Evolutionary conservation across 2,888 invertebrate species (phyloP), one percentile per base, ranked within the genome.

Genomic region (Philereme vetulata): DNA sequence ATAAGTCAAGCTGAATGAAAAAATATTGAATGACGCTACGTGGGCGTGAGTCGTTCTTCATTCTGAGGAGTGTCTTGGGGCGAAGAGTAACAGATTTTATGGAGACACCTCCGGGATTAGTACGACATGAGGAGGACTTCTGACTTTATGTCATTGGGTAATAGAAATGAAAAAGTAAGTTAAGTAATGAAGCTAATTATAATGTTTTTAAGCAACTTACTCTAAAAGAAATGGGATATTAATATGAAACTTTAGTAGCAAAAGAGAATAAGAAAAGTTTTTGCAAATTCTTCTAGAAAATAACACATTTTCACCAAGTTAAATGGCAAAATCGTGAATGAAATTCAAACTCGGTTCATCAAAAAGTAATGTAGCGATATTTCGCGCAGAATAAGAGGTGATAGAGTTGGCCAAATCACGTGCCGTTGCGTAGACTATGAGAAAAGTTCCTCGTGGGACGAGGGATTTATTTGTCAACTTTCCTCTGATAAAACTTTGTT

Each of bases 401-500:
- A 76, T 74, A 73, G 71, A 72, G 71, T 70, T 65, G 70, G 68
- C 69, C 65, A 67, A 78, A 81, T 81, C 83, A 80, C 81, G 81
- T 85, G 76, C 70, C 76, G 63, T 68, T 72, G 75, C 77, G 78
- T 76, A 72, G 72, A 72, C 86, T 86, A 87, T 83, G 84, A 83
- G 86, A 83, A 89, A 90, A 90, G 84, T 90, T 89, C 64, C 65
- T 73, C 73, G 71, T 72, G 66, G 74, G 70, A 75, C 78, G 77
- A 76, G 74, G 85, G 83, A 89, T 90, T 90, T 90, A 91, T 90
- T 90, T 90, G 89, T 90, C 89, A 87, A 90, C 88, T 90, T 90
- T 76, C 74, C 74, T 78, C 83, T 82, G 90, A 90, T 90, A 90
- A 91, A 91, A 91, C 80, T 92, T 90, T 83, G 84, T 88, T 88